Percentiles rank a stretch among this genome's conserved stretches.
These are phyloP conservation scores for Morelia viridis DNA, from an alignment of 2,797 vertebrate species.

Conservation along the genomic window DNA sequence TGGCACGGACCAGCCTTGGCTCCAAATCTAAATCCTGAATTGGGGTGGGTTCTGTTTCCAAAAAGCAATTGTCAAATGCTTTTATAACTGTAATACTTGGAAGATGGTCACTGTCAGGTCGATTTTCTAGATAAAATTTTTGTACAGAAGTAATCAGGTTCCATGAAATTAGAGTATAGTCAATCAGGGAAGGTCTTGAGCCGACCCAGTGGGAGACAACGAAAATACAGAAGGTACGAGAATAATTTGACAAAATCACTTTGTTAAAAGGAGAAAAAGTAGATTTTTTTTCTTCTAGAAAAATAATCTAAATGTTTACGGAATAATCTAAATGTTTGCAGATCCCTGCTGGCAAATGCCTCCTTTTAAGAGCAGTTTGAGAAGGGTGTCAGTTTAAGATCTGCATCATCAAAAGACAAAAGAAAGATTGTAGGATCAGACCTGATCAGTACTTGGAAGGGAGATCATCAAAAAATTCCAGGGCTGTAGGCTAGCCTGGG, in stretches of 20 bases:
- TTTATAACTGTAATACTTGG: too few relatives aligned
- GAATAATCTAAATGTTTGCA: neutral
- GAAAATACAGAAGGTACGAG: neutral
- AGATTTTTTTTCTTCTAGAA: neutral
- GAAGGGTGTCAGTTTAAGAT: neutral
- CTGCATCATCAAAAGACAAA: neutral
- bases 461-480: neutral
- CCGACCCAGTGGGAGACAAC: too few relatives aligned
- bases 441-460: neutral
- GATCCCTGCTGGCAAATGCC: neutral
- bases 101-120: too few relatives aligned
- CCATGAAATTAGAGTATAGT: too few relatives aligned
- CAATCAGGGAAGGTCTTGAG: too few relatives aligned
- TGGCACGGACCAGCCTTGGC: too few relatives aligned
- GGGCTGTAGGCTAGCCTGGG: neutral
- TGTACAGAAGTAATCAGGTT: too few relatives aligned
- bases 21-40: too few relatives aligned
- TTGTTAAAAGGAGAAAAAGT: neutral
- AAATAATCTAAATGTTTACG: neutral
- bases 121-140: too few relatives aligned
- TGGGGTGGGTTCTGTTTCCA: too few relatives aligned
- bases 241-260: neutral
- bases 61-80: too few relatives aligned
- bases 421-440: neutral
- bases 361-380: neutral